Evolutionary conservation across 2,113 vertebrate genomes (phyloP).

Genomic region (Oriolus oriolus): DNA sequence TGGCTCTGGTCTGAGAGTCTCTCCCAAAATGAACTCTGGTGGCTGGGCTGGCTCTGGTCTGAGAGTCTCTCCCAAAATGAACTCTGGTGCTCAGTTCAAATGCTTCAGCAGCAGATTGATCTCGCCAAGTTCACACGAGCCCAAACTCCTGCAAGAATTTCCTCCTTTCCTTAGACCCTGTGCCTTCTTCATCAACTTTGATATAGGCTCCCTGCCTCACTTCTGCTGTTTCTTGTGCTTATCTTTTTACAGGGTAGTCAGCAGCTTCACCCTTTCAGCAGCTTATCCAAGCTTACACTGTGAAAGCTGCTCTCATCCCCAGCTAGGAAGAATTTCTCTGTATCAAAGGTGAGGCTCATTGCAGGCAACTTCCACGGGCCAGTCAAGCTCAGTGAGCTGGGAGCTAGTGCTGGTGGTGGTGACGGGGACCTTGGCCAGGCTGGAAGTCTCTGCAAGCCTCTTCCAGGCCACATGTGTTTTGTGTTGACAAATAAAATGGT

Average conservation of each 20-base stretch:
- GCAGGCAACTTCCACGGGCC: not conserved
- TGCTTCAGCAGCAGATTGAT: slow-evolving; percentile 15
- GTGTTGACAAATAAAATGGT: accelerated
- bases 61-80: not conserved
- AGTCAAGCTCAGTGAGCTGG: not conserved
- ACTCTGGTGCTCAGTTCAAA: slow-evolving; percentile 15
- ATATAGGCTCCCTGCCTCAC: slow-evolving; percentile 28
- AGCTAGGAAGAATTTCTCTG: not conserved
- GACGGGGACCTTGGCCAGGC: not conserved
- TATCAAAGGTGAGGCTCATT: not conserved
- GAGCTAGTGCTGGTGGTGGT: not conserved
- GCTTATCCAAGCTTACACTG: not conserved
- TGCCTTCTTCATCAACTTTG: slow-evolving; percentile 41
- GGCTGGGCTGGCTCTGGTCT: too few relatives aligned
- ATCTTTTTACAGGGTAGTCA: not conserved
- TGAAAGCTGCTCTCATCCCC: slow-evolving; percentile 16
- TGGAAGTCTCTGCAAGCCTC: not conserved
- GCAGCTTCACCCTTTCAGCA: slow-evolving; percentile 7
- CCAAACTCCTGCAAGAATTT: slow-evolving; percentile 26
- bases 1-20: too few relatives aligned
- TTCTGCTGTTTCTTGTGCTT: slow-evolving; percentile 33
- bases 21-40: too few relatives aligned
- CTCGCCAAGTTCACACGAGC: slow-evolving; percentile 4
- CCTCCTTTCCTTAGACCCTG: slow-evolving; percentile 1
- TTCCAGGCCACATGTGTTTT: not conserved